These are phyloP conservation scores for Cylas formicarius DNA, from an alignment of 1,140 invertebrate genomes.

Conservation along the genomic window DNA sequence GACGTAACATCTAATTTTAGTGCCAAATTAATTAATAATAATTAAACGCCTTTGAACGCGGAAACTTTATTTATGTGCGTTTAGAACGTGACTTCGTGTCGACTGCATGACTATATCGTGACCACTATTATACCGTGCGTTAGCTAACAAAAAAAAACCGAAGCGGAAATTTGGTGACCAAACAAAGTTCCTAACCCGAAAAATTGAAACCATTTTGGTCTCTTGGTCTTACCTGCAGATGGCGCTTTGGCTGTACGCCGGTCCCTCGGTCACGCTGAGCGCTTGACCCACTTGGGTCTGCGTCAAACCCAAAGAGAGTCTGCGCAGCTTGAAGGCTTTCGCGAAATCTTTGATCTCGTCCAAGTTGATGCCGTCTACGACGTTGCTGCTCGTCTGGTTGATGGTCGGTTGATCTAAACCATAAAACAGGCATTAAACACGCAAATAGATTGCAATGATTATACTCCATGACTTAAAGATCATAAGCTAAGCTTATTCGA, in stretches of 20 bases:
- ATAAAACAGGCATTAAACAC: conserved; percentile 19
- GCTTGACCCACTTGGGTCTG: conserved; percentile 95
- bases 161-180: too few species aligned
- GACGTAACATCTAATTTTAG: too few species aligned
- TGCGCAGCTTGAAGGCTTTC: conserved; percentile 90
- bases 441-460: conserved; percentile 35
- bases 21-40: too few species aligned
- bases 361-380: conserved; percentile 92
- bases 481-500: too few species aligned
- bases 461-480: too few species aligned
- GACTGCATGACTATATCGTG: too few species aligned
- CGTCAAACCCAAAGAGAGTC: conserved; percentile 87
- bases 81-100: too few species aligned
- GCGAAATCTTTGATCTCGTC: conserved; percentile 98
- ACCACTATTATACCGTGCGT: too few species aligned
- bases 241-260: conserved; percentile 96
- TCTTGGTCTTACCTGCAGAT: conserved; percentile 81
- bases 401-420: conserved; percentile 79
- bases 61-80: too few species aligned
- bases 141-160: too few species aligned
- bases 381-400: conserved; percentile 86
- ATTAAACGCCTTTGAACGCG: too few species aligned
- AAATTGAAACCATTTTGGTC: not conserved
- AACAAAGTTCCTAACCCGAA: not conserved
- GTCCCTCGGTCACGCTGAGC: conserved; percentile 90